Evolutionary conservation across 2,797 vertebrate species (phyloP).

Genomic region (Sparidentex hasta): DNA sequence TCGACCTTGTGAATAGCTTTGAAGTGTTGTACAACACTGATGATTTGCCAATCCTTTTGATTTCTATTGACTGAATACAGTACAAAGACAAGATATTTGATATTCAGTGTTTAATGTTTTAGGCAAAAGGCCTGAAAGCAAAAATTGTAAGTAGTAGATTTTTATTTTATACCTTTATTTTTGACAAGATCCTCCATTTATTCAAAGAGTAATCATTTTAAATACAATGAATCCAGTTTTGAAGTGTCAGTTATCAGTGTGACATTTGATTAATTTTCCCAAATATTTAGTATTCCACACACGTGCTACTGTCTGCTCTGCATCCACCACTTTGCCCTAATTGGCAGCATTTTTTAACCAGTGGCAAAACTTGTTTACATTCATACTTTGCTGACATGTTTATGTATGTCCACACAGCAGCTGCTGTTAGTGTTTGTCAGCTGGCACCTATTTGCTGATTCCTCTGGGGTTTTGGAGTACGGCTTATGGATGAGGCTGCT

Average conservation of each 20-base stretch:
- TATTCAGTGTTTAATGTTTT: not conserved
- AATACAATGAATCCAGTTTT: not conserved
- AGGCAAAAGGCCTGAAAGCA: not conserved
- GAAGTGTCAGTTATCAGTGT: not conserved
- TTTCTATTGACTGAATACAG: too few relatives aligned
- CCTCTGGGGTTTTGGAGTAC: not conserved
- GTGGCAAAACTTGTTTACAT: slow-evolving; percentile 39
- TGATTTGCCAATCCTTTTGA: too few relatives aligned
- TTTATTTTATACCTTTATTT: not conserved
- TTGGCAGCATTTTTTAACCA: slow-evolving; percentile 26
- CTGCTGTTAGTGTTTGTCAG: slow-evolving; percentile 18
- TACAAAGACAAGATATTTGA: too few relatives aligned
- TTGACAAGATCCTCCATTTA: not conserved
- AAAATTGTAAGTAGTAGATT: not conserved
- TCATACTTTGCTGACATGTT: slow-evolving; percentile 12
- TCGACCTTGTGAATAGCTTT: not conserved
- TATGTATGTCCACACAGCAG: slow-evolving; percentile 6
- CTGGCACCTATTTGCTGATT: not conserved
- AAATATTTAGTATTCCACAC: slow-evolving; percentile 10
- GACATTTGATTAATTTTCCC: not conserved
- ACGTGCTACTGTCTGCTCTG: not conserved
- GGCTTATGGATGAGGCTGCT: slow-evolving; percentile 16
- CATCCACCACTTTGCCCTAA: slow-evolving; percentile 3
- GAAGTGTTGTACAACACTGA: not conserved
- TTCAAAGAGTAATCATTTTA: not conserved